Conservation (phyloP, 1,140 invertebrate genomes). For the Dreissena polymorpha region DNA sequence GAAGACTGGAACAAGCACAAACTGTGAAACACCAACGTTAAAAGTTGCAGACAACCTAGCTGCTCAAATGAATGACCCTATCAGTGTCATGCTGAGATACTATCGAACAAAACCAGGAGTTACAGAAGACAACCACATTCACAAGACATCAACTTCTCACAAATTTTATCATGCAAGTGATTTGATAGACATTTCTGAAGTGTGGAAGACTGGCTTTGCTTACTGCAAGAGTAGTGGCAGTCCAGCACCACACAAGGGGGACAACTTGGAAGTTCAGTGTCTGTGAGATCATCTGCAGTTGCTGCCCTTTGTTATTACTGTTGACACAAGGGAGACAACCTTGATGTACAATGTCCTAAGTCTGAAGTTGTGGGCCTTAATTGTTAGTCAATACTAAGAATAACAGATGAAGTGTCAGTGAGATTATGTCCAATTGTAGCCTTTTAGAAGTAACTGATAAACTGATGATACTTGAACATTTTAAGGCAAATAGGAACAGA, state of each 20-base stretch:
- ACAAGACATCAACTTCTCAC: constrained; percentile 16
- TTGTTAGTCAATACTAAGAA: too few species aligned
- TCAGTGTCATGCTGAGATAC: constrained; percentile 59
- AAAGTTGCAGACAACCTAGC: constrained; percentile 37
- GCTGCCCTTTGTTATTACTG: too few species aligned
- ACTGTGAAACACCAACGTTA: constrained; percentile 21
- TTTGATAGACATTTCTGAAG: constrained; percentile 61
- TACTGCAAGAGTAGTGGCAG: constrained; percentile 67
- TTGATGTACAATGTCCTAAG: too few species aligned
- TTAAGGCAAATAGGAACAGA: too few species aligned
- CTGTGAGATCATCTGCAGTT: too few species aligned
- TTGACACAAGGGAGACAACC: too few species aligned
- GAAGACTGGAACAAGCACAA: constrained; percentile 22
- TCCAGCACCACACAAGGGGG: constrained; percentile 60
- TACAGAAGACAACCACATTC: constrained; percentile 51
- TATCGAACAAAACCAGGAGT: constrained; percentile 51
- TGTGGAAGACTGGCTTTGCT: constrained; percentile 72
- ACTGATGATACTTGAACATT: too few species aligned
- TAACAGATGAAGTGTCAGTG: too few species aligned
- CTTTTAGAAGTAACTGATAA: too few species aligned
- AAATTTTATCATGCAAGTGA: constrained; percentile 59
- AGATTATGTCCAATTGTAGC: too few species aligned
- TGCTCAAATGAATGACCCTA: not conserved
- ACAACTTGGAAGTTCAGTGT: not conserved
- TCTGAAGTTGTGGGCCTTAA: too few species aligned